These are phyloP conservation scores for Meda fulgida DNA, from an alignment of 2,797 vertebrate genomes.

Conservation along the genomic window DNA sequence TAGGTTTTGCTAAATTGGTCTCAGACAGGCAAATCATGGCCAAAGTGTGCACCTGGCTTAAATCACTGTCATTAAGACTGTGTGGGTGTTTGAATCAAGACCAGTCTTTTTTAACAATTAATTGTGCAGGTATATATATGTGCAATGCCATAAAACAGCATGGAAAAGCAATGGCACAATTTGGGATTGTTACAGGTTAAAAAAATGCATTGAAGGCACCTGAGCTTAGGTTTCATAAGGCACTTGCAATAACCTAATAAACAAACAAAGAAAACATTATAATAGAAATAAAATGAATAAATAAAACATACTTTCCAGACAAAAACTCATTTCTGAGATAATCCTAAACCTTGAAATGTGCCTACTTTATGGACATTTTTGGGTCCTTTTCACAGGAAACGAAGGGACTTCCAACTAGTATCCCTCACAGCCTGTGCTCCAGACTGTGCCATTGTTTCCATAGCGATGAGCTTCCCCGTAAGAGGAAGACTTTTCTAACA, in stretches of 20 bases:
- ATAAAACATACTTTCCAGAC: neutral
- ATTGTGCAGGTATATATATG: neutral
- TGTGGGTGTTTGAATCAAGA: neutral
- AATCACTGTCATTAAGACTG: neutral
- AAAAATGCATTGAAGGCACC: neutral
- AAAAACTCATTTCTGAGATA: neutral
- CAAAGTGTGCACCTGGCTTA: too few species aligned
- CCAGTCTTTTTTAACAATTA: neutral
- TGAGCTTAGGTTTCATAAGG: neutral
- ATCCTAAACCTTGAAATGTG: neutral
- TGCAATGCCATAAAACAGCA: neutral
- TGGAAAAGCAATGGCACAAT: neutral
- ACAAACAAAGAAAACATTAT: neutral
- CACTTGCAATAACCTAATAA: neutral
- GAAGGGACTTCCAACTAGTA: constrained; percentile 38
- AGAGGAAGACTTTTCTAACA: constrained; percentile 44
- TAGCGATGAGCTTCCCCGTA: constrained; percentile 54
- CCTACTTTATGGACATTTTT: neutral
- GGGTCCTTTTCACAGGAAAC: constrained; percentile 29
- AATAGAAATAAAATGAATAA: neutral
- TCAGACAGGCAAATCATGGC: too few species aligned
- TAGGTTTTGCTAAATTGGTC: too few species aligned
- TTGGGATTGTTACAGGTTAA: neutral
- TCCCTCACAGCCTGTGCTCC: constrained; percentile 23
- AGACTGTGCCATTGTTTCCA: constrained; percentile 61